Base-by-base conservation (phyloP, 37 sponge, comb jelly and placozoan genomes). In the Geodia barretti region DNA sequence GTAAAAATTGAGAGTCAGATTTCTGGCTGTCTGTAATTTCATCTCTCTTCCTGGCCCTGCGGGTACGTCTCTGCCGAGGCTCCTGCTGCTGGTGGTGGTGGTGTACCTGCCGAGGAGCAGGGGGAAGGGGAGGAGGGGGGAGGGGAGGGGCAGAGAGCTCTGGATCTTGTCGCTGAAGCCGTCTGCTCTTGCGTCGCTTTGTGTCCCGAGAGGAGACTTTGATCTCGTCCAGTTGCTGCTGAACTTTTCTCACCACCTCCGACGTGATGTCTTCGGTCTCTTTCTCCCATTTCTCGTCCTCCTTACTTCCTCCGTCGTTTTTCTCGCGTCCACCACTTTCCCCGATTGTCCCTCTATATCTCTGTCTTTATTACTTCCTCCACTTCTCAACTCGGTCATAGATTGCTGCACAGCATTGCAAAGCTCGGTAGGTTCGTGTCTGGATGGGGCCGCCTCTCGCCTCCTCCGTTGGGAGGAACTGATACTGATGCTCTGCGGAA, bases 141-240 rank as follows among this genome's bases (percentile, higher is more conserved):
- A 77, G 64, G 41, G 83, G 24, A 59, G 83, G 34, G 8, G 26
- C 69, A 28, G 39, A 37, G 7, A 3, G 11, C 30, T 60, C 74
- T 47, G 54, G 54, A 62, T 68, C 59, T 36, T 33, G 5, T 65
- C 33, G 58, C 77, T 81, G 70, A 35, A 72, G 62, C 3, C 72
- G 62, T 36, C 72, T 79, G 35, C 75, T 79, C 76, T 70, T 79
- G 21, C 80, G 40, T 41, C 37, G 76, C 54, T 59, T 68, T 74
- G 73, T 40, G 19, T 81, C 71, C 54, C 66, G 25, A 8, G 86
- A 70, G 29, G 78, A 80, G 14, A 84, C 86, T 32, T 29, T 73
- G 32, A 91, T 39, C 38, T 91, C 88, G 3, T 77, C 91, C 59
- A 91, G 30, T 7, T 91, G 83, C 23, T 79, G 72, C 61, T 86